Evolutionary conservation across 1,140 invertebrate species (phyloP).

Genomic region (Drosophila simulans): DNA sequence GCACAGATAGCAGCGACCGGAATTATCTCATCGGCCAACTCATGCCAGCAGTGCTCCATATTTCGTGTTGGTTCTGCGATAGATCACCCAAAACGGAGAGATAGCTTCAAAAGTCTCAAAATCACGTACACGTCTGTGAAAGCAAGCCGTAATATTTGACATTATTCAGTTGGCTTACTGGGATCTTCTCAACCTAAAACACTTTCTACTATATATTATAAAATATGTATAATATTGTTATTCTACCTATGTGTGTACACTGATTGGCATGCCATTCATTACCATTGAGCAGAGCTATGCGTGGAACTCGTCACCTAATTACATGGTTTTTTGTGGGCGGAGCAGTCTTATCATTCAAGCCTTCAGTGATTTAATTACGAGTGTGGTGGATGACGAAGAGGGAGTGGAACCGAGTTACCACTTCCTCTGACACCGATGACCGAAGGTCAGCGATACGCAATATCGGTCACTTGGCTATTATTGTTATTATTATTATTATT

Average conservation of each 20-base stretch:
- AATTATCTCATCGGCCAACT: conserved; percentile 16
- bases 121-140: conserved; percentile 10
- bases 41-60: conserved; percentile 19
- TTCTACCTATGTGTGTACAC: background rate
- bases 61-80: conserved; percentile 11
- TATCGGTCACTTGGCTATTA: conserved; percentile 40
- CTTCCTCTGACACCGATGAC: background rate
- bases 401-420: background rate
- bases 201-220: background rate
- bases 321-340: conserved; percentile 3
- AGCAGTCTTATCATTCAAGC: conserved; percentile 20
- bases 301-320: conserved; percentile 25
- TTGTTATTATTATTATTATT: conserved; percentile 3
- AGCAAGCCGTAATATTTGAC: background rate
- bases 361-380: conserved; percentile 71
- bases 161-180: background rate
- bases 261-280: conserved; percentile 36
- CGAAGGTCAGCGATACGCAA: conserved; percentile 36
- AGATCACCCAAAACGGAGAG: conserved; percentile 4
- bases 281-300: conserved; percentile 6
- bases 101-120: conserved; percentile 7
- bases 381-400: conserved; percentile 3
- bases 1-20: background rate
- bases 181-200: background rate
- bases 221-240: background rate